Conservation (phyloP, 2,888 invertebrate genomes). For the Seira ritae region DNA sequence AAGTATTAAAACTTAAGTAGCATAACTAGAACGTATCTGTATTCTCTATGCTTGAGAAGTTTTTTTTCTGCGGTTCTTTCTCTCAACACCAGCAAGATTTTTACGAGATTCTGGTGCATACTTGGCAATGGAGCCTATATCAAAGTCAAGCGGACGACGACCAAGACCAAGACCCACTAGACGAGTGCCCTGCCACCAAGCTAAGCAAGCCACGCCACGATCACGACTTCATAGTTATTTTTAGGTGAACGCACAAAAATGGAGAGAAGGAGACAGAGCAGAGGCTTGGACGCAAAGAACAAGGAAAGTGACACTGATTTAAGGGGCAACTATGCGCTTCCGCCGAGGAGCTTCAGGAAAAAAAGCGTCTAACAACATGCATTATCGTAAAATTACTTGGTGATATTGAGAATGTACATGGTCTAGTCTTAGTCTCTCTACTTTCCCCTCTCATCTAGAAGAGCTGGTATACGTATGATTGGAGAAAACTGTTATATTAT, state of each 20-base stretch:
- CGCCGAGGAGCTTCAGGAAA: slow-evolving; percentile 50
- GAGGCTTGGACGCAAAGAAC: slow-evolving; percentile 46
- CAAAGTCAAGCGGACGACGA: slow-evolving; percentile 36
- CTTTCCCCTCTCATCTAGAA: too few relatives aligned
- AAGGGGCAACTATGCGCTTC: slow-evolving; percentile 65
- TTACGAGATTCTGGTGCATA: slow-evolving; percentile 5
- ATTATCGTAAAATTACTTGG: slow-evolving; percentile 64
- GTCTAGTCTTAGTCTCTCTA: background rate
- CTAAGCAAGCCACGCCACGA: too few relatives aligned
- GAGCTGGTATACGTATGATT: background rate
- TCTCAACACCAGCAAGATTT: background rate
- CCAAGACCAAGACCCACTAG: slow-evolving; percentile 31
- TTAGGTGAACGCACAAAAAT: background rate
- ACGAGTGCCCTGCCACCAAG: too few relatives aligned
- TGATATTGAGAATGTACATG: slow-evolving; percentile 50
- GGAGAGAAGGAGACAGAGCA: slow-evolving; percentile 34
- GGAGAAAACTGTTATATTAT: background rate
- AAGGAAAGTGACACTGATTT: slow-evolving; percentile 63
- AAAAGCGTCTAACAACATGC: slow-evolving; percentile 64
- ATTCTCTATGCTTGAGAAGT: background rate
- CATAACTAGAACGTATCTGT: slow-evolving; percentile 4
- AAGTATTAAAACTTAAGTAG: background rate
- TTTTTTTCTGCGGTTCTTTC: background rate
- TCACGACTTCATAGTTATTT: slow-evolving; percentile 22
- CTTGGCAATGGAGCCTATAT: slow-evolving; percentile 45